phyloP scores from a whole-genome alignment of 2,113 vertebrate genomes.

The Perca flavescens region DNA sequence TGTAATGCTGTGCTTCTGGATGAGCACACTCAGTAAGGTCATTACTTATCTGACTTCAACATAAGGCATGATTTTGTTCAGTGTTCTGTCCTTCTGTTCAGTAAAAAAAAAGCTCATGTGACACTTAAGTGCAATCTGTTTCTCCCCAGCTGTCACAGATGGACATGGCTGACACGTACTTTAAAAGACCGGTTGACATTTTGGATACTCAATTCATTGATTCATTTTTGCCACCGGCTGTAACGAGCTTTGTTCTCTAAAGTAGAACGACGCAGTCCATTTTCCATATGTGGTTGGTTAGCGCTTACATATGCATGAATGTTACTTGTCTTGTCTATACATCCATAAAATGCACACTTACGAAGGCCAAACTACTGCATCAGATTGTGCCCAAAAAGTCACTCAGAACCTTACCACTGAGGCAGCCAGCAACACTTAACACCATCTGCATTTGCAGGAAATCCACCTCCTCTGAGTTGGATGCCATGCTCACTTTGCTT shows the following conservation, averaged over 20 bases:
- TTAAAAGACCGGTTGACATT: no score
- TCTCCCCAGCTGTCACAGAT: neutral
- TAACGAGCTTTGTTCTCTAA: neutral
- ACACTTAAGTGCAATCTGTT: no score
- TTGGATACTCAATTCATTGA: no score
- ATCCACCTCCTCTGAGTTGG: conserved; percentile 12
- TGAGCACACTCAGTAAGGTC: neutral
- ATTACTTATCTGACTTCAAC: conserved; percentile 2
- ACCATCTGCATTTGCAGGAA: conserved; percentile 20
- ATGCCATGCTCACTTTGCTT: conserved; percentile 2
- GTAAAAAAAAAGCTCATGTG: neutral
- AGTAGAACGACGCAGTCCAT: neutral
- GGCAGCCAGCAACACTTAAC: conserved; percentile 18
- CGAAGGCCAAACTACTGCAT: neutral
- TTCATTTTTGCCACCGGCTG: no score
- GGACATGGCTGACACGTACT: no score
- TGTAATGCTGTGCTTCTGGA: neutral
- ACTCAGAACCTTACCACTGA: neutral
- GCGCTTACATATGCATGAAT: neutral
- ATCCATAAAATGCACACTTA: neutral
- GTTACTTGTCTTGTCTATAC: neutral
- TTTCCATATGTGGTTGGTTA: neutral
- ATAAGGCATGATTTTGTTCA: neutral
- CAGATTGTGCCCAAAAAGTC: neutral
- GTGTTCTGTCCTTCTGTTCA: neutral